Conservation (phyloP, 2,113 vertebrate genomes). For the Engystomops pustulosus region DNA sequence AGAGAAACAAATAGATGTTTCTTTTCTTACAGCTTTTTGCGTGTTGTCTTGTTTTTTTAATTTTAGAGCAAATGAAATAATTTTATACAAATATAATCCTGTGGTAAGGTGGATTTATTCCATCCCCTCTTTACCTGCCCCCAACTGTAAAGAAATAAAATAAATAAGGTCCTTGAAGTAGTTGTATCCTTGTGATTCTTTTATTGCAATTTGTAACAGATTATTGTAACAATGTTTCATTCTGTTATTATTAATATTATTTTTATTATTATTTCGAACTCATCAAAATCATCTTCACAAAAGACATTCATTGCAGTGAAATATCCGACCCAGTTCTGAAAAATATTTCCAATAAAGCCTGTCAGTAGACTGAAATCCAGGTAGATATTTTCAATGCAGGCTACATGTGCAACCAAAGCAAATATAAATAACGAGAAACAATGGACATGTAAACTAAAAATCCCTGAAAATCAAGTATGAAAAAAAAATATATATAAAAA, state of each 20-base stretch:
- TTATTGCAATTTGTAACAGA: conserved; percentile 69
- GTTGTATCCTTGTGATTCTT: conserved; percentile 57
- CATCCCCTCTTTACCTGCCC: not conserved
- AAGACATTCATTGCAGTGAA: conserved; percentile 60
- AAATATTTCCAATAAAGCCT: conserved; percentile 39
- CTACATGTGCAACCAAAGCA: conserved; percentile 57
- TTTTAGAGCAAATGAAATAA: not conserved
- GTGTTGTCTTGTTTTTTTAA: not conserved
- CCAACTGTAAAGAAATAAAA: not conserved
- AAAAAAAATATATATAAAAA: conserved; percentile 49
- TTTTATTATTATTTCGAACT: conserved; percentile 22
- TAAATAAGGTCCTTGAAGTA: conserved; percentile 52
- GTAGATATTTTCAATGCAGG: conserved; percentile 26
- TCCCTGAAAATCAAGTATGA: conserved; percentile 46
- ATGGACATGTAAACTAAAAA: conserved; percentile 12
- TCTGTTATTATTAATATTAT: conserved; percentile 49
- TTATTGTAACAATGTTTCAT: conserved; percentile 63
- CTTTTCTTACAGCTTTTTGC: too few relatives aligned
- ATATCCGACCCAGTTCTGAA: conserved; percentile 38
- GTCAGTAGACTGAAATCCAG: conserved; percentile 59
- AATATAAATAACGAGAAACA: conserved; percentile 57
- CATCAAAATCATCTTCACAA: conserved; percentile 59
- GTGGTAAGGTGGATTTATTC: not conserved
- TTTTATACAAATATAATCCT: not conserved
- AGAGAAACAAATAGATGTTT: too few relatives aligned